Conservation (phyloP, 2,113 vertebrate genomes). For the Chlorocebus sabaeus region DNA sequence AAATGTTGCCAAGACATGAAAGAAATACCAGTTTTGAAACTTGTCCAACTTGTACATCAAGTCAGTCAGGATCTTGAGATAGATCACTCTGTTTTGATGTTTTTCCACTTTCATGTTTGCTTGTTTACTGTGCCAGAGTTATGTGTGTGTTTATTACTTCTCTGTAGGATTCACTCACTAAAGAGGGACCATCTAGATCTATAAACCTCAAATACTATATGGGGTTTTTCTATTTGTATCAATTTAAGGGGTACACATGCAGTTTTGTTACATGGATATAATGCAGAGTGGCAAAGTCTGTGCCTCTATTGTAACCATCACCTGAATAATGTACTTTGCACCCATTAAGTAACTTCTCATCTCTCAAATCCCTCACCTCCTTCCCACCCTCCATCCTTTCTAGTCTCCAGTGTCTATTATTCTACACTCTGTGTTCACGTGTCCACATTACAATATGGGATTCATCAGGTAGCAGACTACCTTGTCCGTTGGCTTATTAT, state of each 20-base stretch:
- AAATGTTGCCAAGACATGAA: slow-evolving; percentile 34
- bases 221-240: too few relatives aligned
- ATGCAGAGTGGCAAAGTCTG: too few relatives aligned
- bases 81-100: neutral
- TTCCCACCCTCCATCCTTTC: too few relatives aligned
- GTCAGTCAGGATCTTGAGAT: neutral
- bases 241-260: too few relatives aligned
- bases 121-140: neutral
- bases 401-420: too few relatives aligned
- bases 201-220: neutral
- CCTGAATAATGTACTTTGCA: too few relatives aligned
- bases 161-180: neutral
- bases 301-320: too few relatives aligned
- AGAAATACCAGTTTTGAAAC: slow-evolving; percentile 42
- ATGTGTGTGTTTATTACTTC: neutral
- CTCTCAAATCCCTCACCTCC: too few relatives aligned
- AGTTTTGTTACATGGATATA: too few relatives aligned
- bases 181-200: neutral
- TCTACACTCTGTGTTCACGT: too few relatives aligned
- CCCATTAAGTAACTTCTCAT: too few relatives aligned
- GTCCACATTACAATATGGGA: neutral
- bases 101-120: neutral
- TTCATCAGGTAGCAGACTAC: neutral
- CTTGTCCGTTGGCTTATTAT: neutral
- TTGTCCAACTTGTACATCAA: neutral